Evolutionary conservation across 1,140 invertebrate genomes (phyloP), one percentile per base, ranked within the genome.

Genomic region (Dendroctonus ponderosae): DNA sequence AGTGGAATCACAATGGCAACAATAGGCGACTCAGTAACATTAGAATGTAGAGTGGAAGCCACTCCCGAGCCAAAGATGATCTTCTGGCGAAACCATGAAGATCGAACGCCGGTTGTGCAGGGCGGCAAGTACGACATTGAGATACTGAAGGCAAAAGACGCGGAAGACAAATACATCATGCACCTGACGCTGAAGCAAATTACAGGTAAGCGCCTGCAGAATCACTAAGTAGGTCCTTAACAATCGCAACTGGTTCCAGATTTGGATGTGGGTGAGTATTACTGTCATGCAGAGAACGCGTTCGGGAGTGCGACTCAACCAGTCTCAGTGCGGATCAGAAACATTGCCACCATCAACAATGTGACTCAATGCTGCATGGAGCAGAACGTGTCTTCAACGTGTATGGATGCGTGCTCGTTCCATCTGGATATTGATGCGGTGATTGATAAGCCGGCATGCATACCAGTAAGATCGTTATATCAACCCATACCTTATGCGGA

Each of bases 341-440:
- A 83, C 54, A 80, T 82, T 7, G 82, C 82, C 0, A 78, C 85
- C 0, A 82, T 84, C 26, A 86, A 84, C 62, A 91, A 91, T 71
- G 85, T 91, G 6, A 87, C 87, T 1, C 85, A 88, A 62, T 92
- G 91, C 74, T 93, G 91, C 75, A 78, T 84, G 26, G 83, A 87
- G 76, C 88, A 90, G 77, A 91, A 91, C 72, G 90, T 93, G 0
- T 85, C 86, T 0, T 78, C 85, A 0, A 71, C 80, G 0, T 93
- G 91, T 74, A 87, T 90, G 79, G 88, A 89, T 73, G 90, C 90
- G 4, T 93, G 91, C 79, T 85, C 85, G 39, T 89, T 91, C 77
- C 89, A 89, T 76, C 79, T 93, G 49, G 90, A 92, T 76, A 90
- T 93, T 71, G 89, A 92, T 72, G 84, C 86, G 40, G 88, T 92